Conservation (phyloP, 2,797 vertebrate species). For the Tokudaia tokunoshimensis region DNA sequence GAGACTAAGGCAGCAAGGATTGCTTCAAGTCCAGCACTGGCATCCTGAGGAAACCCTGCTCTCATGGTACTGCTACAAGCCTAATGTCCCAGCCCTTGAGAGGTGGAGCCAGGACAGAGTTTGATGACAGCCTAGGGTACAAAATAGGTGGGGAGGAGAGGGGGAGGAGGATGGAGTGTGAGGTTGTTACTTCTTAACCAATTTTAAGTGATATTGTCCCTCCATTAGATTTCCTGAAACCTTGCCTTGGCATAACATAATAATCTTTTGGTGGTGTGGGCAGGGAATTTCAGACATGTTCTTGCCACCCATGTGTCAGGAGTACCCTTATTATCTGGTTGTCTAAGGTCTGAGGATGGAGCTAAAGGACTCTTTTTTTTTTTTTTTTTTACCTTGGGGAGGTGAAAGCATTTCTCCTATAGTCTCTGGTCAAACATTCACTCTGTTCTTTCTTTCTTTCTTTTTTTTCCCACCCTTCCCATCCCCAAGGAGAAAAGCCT, state of each 20-base stretch:
- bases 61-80: background rate
- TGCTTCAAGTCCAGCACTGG: background rate
- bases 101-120: background rate
- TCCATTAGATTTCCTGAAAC: conserved; percentile 49
- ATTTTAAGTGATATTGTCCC: conserved; percentile 32
- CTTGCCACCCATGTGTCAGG: conserved; percentile 54
- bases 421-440: conserved; percentile 44
- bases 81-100: background rate
- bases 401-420: conserved; percentile 50
- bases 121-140: background rate
- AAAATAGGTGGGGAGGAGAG: background rate
- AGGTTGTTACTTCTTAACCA: background rate
- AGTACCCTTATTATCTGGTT: conserved; percentile 51
- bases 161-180: background rate
- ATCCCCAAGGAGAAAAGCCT: background rate
- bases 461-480: too few relatives aligned
- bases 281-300: conserved; percentile 72
- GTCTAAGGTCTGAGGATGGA: conserved; percentile 44
- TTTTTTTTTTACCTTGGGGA: conserved; percentile 21
- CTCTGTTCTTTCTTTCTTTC: background rate
- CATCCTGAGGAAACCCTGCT: background rate
- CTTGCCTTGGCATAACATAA: conserved; percentile 41
- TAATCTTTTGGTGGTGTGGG: conserved; percentile 57
- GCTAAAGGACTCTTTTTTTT: background rate
- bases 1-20: background rate